Conservation (phyloP, 2,888 invertebrate genomes). For the Protophormia terraenovae region DNA sequence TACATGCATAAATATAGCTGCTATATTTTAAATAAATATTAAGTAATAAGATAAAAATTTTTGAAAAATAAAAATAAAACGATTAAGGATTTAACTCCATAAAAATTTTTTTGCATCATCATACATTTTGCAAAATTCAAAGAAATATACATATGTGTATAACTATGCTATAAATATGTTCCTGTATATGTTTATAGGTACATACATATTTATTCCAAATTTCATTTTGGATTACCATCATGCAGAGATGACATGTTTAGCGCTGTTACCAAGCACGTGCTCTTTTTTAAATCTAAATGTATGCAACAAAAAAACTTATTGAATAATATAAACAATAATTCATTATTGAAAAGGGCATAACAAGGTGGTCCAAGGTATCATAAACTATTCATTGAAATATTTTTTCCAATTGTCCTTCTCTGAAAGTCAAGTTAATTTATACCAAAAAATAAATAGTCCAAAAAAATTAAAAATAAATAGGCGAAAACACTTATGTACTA, state of each 20-base stretch:
- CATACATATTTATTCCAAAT: not conserved
- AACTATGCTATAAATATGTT: too few species aligned
- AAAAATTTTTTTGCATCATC: not conserved
- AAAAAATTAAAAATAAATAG: not conserved
- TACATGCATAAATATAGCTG: too few species aligned
- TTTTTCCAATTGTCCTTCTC: constrained; percentile 73
- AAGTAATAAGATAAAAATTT: not conserved
- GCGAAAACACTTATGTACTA: not conserved
- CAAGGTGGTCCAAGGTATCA: not conserved
- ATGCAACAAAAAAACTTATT: not conserved
- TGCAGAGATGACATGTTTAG: not conserved
- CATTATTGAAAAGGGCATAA: not conserved
- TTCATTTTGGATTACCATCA: not conserved
- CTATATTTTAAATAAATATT: too few species aligned
- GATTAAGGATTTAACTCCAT: too few species aligned
- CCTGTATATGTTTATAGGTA: too few species aligned
- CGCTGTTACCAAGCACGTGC: not conserved
- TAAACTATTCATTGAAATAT: not conserved
- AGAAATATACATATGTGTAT: not conserved
- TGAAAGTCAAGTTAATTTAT: constrained; percentile 72
- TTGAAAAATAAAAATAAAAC: not conserved
- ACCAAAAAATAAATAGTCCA: not conserved
- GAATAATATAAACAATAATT: not conserved
- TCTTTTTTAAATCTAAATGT: not conserved
- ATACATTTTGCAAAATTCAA: not conserved